Base-by-base conservation (phyloP, 2,113 vertebrate species). In the Upupa epops region DNA sequence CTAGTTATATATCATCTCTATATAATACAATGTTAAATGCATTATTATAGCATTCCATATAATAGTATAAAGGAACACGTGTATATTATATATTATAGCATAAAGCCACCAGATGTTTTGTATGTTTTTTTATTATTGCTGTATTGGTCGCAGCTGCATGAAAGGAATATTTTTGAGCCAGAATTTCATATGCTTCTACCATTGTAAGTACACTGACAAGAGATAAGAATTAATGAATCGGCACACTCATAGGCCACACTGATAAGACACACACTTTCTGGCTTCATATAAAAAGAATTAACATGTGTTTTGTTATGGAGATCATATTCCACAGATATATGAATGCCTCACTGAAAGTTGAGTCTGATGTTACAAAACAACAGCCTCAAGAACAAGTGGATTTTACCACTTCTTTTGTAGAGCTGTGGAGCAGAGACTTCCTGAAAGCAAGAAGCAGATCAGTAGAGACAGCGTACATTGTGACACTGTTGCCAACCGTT, bases 371-470 rank as follows among this genome's bases (percentile, higher is more conserved):
- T 19, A 40, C 29, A 69, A 83, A 71, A 86, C 80, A 83, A 40
- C 7, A 68, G 49, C 34, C n/a, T 76, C 29, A 31, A 92, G 83
- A 52, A 86, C 40, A 42, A 80, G 70, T 6, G 37, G 52, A 48
- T 88, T 95, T 88, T 92, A 32, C 60, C 60, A 73, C 45, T 90
- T 55, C 60, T 92, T 90, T 92, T 74, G 52, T 45, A 70, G 56
- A 81, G 29, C 34, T 0, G 0, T 52, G 56, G 52, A 76, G 17
- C 77, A 88, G 45, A 81, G 29, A 22, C 7, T 86, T 88, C 80
- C 77, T 60, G 73, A 90, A 90, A 95, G 68, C 19, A 74, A 75
- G 74, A 21, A 81, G 21, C 13, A 69, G 75, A 84, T 60, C 58
- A 59, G 21, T 19, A 71, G 83, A 72, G 45, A 52, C 55, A 34